These are phyloP conservation scores for Plecotus auritus DNA, from an alignment of 2,113 vertebrate genomes.

Conservation along the genomic window DNA sequence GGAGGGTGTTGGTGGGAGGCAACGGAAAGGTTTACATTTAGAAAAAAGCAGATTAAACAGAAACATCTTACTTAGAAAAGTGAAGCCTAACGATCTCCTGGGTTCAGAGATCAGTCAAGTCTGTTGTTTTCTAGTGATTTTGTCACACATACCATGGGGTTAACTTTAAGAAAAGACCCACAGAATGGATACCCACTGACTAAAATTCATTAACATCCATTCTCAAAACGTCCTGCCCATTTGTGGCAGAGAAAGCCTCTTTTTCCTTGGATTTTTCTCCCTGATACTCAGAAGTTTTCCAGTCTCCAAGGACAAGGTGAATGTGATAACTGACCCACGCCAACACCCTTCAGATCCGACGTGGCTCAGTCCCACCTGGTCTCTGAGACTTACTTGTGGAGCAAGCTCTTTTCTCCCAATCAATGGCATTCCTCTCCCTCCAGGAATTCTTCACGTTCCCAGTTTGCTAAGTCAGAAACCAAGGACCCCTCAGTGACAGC, in stretches of 20 bases:
- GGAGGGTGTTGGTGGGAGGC: neutral
- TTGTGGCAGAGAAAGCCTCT: neutral
- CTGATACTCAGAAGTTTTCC: neutral
- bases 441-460: neutral
- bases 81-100: neutral
- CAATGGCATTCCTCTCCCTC: neutral
- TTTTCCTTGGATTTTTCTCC: neutral
- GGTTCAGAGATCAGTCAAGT: neutral
- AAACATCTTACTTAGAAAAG: neutral
- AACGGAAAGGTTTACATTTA: slow-evolving; percentile 16
- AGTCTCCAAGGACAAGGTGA: neutral
- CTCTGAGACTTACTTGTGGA: neutral
- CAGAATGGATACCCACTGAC: neutral
- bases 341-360: neutral
- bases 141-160: neutral
- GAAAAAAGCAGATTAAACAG: neutral
- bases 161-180: neutral
- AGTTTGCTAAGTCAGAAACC: neutral
- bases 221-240: neutral
- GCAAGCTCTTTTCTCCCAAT: neutral
- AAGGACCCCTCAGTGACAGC: neutral
- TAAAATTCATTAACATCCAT: neutral
- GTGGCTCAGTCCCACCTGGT: neutral
- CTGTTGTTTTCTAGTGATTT: neutral
- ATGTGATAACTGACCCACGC: neutral